Evolutionary conservation across 1,140 invertebrate genomes (phyloP).

Genomic region (Eumeta japonica): DNA sequence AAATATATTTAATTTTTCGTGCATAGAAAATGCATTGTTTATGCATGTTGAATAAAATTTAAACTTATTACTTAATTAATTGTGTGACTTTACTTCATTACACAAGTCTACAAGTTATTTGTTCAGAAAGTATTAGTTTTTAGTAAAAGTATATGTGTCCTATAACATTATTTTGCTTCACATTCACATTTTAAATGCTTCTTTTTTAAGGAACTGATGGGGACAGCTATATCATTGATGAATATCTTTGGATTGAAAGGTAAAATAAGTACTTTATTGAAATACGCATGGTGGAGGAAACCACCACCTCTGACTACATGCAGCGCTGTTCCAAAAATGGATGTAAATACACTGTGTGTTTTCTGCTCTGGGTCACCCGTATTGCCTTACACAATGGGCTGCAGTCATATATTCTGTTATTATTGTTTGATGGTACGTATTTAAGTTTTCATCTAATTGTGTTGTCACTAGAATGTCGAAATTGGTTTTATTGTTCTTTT

Average conservation of each 20-base stretch:
- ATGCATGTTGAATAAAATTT: constrained; percentile 6
- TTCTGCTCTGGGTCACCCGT: constrained; percentile 59
- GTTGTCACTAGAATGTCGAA: neutral
- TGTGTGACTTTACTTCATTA: neutral
- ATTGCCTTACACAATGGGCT: constrained; percentile 64
- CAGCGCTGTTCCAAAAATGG: constrained; percentile 26
- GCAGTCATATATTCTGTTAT: constrained; percentile 66
- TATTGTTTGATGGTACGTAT: constrained; percentile 59
- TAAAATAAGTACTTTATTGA: constrained; percentile 45
- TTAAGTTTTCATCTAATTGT: constrained; percentile 1
- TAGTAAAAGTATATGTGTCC: too few relatives aligned
- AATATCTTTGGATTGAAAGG: constrained; percentile 58
- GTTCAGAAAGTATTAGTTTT: too few relatives aligned
- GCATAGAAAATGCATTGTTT: constrained; percentile 7
- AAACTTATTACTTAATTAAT: too few relatives aligned
- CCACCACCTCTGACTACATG: constrained; percentile 8
- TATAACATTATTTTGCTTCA: too few relatives aligned
- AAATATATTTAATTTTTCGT: constrained; percentile 3
- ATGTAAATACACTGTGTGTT: constrained; percentile 54
- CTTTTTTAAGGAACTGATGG: constrained; percentile 59
- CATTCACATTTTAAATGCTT: too few relatives aligned
- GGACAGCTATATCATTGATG: constrained; percentile 59
- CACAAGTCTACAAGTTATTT: neutral
- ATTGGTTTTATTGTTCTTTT: constrained; percentile 13
- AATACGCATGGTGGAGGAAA: constrained; percentile 41